Percentiles rank a stretch among this genome's conserved stretches.
Conservation (phyloP, 2,797 vertebrate genomes). For the Lepilemur ruficaudatus region DNA sequence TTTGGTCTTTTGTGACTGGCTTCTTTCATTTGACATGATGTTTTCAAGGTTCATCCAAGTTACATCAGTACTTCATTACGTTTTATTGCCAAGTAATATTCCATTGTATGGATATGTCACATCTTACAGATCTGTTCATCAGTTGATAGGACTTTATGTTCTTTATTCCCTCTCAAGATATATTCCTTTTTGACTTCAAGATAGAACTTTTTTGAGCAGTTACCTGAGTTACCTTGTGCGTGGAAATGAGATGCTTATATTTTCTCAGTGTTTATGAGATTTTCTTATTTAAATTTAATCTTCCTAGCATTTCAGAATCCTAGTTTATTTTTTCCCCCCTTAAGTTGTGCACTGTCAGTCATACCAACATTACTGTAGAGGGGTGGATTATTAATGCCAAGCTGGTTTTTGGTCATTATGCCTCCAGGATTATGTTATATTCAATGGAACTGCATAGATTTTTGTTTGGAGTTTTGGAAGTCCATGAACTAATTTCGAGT, state of each 20-base stretch:
- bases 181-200: background rate
- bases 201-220: background rate
- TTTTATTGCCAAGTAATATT: background rate
- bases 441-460: background rate
- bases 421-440: background rate
- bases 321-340: background rate
- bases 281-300: background rate
- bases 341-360: background rate
- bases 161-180: background rate
- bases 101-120: background rate
- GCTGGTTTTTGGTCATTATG: background rate
- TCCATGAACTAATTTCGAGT: background rate
- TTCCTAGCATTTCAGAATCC: background rate
- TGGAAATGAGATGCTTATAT: background rate
- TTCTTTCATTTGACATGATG: background rate
- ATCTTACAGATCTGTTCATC: background rate
- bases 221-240: background rate
- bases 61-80: background rate
- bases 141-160: background rate
- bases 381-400: background rate
- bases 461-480: background rate
- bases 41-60: background rate
- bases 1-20: background rate
- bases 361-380: background rate
- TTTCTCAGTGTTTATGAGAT: background rate